Percentiles rank a stretch among this genome's conserved stretches.
These are phyloP conservation scores for Glaucidium brasilianum DNA, from an alignment of 2,113 vertebrate species.

Conservation along the genomic window DNA sequence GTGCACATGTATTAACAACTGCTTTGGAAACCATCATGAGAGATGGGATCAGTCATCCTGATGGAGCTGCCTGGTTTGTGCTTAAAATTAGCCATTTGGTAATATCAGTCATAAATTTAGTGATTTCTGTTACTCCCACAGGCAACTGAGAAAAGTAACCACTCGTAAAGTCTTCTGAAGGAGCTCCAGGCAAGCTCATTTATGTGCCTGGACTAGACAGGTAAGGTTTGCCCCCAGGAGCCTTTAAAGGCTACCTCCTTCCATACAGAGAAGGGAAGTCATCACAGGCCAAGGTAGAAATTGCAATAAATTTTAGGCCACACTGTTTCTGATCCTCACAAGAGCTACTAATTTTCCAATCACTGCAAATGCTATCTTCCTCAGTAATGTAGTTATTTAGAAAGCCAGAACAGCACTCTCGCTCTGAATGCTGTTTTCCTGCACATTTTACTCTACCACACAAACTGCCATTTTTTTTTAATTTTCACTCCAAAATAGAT, in stretches of 20 bases:
- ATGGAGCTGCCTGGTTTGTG: background rate
- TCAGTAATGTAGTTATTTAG: background rate
- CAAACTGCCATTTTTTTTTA: background rate
- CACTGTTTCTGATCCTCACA: background rate
- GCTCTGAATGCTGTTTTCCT: background rate
- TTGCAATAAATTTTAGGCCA: background rate
- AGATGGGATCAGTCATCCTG: background rate
- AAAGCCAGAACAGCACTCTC: background rate
- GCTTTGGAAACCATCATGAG: background rate
- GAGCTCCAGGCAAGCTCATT: background rate
- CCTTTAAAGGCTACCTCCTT: background rate
- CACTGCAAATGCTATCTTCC: background rate
- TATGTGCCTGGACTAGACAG: background rate
- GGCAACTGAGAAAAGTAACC: background rate
- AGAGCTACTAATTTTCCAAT: background rate
- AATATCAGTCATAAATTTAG: background rate
- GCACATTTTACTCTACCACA: accelerated
- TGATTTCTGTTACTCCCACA: background rate
- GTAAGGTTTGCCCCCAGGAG: background rate
- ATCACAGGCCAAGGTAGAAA: background rate
- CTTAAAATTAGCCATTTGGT: background rate
- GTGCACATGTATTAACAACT: background rate
- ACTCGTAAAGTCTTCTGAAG: background rate
- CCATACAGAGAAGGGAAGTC: background rate
- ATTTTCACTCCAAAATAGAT: background rate